These are phyloP conservation scores for Napeogenes inachia DNA, from an alignment of 2,888 invertebrate genomes.

Conservation along the genomic window DNA sequence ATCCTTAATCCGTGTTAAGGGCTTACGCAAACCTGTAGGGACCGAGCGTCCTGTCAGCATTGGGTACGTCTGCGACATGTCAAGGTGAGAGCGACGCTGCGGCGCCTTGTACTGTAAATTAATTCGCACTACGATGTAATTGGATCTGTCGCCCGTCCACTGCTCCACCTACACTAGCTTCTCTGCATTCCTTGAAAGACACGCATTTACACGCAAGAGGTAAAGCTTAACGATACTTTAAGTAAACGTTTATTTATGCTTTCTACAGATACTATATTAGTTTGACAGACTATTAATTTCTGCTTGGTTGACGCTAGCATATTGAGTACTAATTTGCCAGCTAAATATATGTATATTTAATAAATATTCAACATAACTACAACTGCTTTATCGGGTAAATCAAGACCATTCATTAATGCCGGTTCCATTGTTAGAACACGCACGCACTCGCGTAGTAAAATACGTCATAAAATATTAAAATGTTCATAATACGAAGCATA, in stretches of 20 bases:
- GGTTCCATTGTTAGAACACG: background rate
- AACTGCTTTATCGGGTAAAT: background rate
- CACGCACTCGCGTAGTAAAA: conserved; percentile 15
- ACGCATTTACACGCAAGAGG: conserved; percentile 24
- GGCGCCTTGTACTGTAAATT: conserved; percentile 59
- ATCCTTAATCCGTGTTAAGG: conserved; percentile 33
- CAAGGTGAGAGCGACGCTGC: conserved; percentile 47
- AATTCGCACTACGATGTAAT: conserved; percentile 61
- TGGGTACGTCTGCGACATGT: conserved; percentile 39
- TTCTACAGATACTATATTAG: conserved; percentile 5
- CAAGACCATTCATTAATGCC: background rate
- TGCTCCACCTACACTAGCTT: conserved; percentile 49
- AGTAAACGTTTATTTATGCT: conserved; percentile 8
- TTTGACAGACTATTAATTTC: conserved; percentile 3
- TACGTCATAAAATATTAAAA: conserved; percentile 51
- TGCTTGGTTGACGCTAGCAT: background rate
- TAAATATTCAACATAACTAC: background rate
- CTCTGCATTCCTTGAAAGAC: conserved; percentile 34
- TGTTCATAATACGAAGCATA: conserved; percentile 66
- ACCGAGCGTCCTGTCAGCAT: conserved; percentile 45
- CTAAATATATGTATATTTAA: no score
- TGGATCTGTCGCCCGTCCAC: conserved; percentile 49
- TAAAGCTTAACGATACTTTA: conserved; percentile 9
- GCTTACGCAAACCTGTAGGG: conserved; percentile 43
- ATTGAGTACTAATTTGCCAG: background rate